Evolutionary conservation across 2,113 vertebrate species (phyloP).

Genomic region (Cichladusa arquata): DNA sequence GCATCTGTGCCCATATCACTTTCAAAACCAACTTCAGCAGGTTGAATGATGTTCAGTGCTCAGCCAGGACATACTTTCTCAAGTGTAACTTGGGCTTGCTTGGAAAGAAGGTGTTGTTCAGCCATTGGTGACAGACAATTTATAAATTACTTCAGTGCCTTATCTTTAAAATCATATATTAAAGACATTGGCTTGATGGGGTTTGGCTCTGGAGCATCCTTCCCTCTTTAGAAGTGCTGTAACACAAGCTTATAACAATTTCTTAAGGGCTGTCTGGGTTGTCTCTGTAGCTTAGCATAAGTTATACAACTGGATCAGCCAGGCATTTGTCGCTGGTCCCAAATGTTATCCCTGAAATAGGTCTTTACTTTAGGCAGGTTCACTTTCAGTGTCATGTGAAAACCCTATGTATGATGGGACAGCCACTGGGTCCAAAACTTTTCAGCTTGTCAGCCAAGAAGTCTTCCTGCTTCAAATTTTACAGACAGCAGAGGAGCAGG

Average conservation of each 20-base stretch:
- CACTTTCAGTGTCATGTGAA: background rate
- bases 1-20: constrained; percentile 56
- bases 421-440: background rate
- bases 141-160: constrained; percentile 58
- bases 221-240: constrained; percentile 36
- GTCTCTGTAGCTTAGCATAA: constrained; percentile 21
- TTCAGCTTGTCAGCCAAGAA: background rate
- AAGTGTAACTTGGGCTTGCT: constrained; percentile 48
- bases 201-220: constrained; percentile 46
- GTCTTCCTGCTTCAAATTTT: background rate
- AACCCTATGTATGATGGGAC: background rate
- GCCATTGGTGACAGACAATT: constrained; percentile 63
- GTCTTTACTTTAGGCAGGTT: background rate
- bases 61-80: constrained; percentile 59
- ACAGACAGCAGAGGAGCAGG: background rate
- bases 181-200: constrained; percentile 23
- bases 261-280: constrained; percentile 12
- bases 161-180: constrained; percentile 53
- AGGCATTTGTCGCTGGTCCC: constrained; percentile 47
- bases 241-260: constrained; percentile 35
- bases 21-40: constrained; percentile 41
- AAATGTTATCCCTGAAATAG: constrained; percentile 12
- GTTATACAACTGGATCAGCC: constrained; percentile 37
- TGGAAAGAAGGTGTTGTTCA: constrained; percentile 48
- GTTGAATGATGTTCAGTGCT: constrained; percentile 41